A percentile compares a stretch with the other conserved stretches of the same genome.
phyloP scores from a whole-genome alignment of 2,113 vertebrate genomes.

The Peucedramus taeniatus region DNA sequence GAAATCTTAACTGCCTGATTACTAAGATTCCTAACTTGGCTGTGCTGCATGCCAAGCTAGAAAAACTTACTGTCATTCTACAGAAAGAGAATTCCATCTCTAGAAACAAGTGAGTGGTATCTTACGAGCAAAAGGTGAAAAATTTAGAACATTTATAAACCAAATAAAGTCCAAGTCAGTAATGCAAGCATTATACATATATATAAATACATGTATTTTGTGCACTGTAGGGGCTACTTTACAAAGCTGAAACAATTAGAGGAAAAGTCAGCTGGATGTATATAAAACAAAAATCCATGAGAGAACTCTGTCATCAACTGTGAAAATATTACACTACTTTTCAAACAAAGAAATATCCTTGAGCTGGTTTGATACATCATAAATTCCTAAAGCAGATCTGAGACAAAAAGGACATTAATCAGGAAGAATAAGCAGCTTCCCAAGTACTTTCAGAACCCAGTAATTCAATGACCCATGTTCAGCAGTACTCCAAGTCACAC shows the following conservation, averaged over 20 bases:
- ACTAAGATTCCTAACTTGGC: neutral
- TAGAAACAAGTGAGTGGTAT: neutral
- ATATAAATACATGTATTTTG: accelerated
- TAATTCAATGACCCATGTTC: neutral
- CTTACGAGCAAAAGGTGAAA: neutral
- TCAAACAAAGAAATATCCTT: neutral
- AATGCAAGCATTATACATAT: neutral
- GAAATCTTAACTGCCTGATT: neutral
- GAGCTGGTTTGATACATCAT: neutral
- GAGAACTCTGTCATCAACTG: neutral
- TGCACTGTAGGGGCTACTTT: neutral
- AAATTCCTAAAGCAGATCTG: neutral
- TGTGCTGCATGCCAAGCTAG: neutral
- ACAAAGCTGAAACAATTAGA: neutral
- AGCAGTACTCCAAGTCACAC: neutral
- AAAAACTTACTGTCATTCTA: neutral
- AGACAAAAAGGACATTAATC: neutral
- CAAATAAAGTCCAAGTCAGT: neutral
- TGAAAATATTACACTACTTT: neutral
- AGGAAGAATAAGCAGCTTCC: neutral
- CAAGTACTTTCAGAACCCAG: neutral
- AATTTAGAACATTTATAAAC: neutral
- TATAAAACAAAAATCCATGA: neutral
- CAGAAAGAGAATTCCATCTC: neutral
- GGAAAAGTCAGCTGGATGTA: neutral